Base-by-base conservation (phyloP, 1,140 invertebrate genomes). In the Drosophila virilis region DNA sequence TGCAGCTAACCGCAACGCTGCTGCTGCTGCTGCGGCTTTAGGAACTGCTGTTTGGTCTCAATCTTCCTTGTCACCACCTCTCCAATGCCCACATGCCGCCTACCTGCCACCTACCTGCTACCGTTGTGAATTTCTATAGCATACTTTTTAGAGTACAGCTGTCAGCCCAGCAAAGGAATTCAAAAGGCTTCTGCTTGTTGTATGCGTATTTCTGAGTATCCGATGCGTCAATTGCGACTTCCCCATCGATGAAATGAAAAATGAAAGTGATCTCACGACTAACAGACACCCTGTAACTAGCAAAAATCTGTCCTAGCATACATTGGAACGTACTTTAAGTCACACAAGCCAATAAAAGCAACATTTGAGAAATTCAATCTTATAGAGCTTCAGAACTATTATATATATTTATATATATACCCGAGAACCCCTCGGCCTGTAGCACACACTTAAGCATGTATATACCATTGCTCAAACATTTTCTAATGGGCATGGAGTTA, bases 1-100 rank as follows among this genome's bases (percentile, higher is more conserved):
- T 86, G 84, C 82, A 82, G 79, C 79, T 83, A 89, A 88, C 83
- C 84, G 76, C 82, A 85, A 65, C 74, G 74, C 74, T 81, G 74
- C 72, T 71, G 64, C 59, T 73, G 77, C 40, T 37, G 17, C 77
- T 74, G 68, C 57, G 66, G 65, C 71, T 74, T 55, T 17, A 12
- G 40, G 17, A 4, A 28, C 4, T 72, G 33, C 48, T 35, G 8
- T 45, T 59, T 38, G 17, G 28, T 15, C 28, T 10, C 38, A 9
- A 32, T 22, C 59, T 15, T 22, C 9, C n/a, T 35, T n/a, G 32
- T 32, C 70, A 22, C 35, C 38, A 8, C 45, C 17, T 32, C 43
- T 40, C 46, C 37, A 6, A 28, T 28, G 22, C n/a, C 48, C 13
- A 46, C 43, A 9, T 32, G 15, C n/a, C 15, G 10, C 15, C 1